phyloP scores from a whole-genome alignment of 2,113 vertebrate species.

The Catagonus wagneri region DNA sequence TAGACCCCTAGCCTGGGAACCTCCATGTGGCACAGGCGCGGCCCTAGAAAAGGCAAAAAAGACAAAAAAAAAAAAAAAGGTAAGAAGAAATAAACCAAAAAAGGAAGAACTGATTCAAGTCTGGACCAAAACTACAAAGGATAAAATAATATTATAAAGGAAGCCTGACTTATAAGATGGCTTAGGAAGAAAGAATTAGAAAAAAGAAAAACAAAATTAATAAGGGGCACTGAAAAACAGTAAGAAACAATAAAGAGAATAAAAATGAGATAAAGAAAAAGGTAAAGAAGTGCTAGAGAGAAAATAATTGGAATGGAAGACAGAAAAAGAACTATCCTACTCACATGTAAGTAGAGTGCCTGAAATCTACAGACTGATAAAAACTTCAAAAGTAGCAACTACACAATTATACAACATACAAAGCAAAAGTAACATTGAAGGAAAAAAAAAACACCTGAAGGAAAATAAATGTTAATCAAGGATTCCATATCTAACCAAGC shows the following conservation, averaged over 20 bases:
- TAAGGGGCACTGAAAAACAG: not conserved
- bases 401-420: not conserved
- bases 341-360: not conserved
- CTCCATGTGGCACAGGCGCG: too few relatives aligned
- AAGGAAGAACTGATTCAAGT: not conserved
- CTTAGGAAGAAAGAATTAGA: not conserved
- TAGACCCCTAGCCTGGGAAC: too few relatives aligned
- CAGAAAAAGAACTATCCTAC: not conserved
- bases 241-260: not conserved
- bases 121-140: not conserved
- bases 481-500: not conserved
- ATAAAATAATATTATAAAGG: conserved; percentile 13
- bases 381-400: conserved; percentile 5
- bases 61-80: conserved; percentile 39
- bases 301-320: not conserved
- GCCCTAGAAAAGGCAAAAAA: too few relatives aligned
- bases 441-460: not conserved
- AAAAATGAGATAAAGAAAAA: not conserved
- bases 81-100: conserved; percentile 29
- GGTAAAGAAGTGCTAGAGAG: not conserved
- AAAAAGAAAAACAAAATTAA: not conserved
- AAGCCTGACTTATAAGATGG: not conserved
- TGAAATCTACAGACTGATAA: not conserved
- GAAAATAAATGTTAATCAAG: not conserved
- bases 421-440: not conserved